These are phyloP conservation scores for Matsumurasca onukii DNA, from an alignment of 1,140 invertebrate species.

Conservation along the genomic window DNA sequence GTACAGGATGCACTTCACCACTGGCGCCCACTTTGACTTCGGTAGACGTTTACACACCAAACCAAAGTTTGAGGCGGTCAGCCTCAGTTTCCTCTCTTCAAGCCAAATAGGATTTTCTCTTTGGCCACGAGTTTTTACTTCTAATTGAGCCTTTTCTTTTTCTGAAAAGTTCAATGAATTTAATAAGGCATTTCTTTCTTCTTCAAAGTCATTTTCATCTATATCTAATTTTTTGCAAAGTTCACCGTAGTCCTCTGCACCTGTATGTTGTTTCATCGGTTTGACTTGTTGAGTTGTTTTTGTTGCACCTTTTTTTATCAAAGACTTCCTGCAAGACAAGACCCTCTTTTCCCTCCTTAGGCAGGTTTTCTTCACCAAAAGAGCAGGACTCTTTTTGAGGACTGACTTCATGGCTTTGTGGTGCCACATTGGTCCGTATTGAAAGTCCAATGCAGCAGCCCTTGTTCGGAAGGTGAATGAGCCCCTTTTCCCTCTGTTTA, in stretches of 20 bases:
- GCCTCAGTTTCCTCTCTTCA: constrained; percentile 2
- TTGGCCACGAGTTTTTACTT: constrained; percentile 9
- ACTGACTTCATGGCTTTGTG: constrained; percentile 30
- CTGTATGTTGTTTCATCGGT: background rate
- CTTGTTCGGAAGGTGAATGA: constrained; percentile 21
- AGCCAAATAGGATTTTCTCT: constrained; percentile 5
- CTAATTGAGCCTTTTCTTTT: background rate
- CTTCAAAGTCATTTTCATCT: background rate
- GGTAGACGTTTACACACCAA: background rate
- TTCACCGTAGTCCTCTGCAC: constrained; percentile 5
- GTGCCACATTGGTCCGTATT: constrained; percentile 27
- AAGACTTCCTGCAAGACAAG: constrained; percentile 25
- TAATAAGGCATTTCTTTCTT: background rate
- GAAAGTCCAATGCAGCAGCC: constrained; percentile 33
- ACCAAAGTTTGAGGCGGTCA: constrained; percentile 21
- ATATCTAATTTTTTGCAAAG: constrained; percentile 12
- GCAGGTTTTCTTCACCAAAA: constrained; percentile 27
- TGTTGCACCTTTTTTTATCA: constrained; percentile 12
- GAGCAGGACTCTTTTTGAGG: constrained; percentile 24
- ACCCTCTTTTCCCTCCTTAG: constrained; percentile 13
- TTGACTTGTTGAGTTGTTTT: background rate
- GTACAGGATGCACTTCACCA: constrained; percentile 12
- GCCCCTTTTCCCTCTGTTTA: constrained; percentile 4
- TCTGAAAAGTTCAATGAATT: background rate
- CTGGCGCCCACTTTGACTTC: constrained; percentile 12